These are phyloP conservation scores for Berghia stephanieae DNA, from an alignment of 1,140 invertebrate species.

Conservation along the genomic window DNA sequence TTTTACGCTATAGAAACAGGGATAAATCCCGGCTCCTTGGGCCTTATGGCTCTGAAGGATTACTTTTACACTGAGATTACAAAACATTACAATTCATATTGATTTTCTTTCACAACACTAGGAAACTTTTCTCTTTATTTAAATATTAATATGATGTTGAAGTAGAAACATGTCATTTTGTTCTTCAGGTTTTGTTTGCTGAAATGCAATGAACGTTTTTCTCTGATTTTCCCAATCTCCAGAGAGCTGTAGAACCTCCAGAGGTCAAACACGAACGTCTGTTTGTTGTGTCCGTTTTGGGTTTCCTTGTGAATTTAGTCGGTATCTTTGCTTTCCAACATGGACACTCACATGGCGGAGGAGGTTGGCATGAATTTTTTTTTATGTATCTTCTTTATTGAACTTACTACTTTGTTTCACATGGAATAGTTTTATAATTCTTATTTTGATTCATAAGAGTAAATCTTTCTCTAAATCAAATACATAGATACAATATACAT, in stretches of 20 bases:
- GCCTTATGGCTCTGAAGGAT: no score
- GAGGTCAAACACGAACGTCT: conserved; percentile 71
- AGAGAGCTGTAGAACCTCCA: conserved; percentile 72
- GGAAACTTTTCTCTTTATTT: neutral
- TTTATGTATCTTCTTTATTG: conserved; percentile 7
- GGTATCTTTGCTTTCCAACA: conserved; percentile 91
- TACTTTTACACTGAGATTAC: no score
- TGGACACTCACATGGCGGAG: conserved; percentile 75
- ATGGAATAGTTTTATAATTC: no score
- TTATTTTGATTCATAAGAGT: no score
- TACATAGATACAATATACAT: no score
- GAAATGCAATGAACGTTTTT: neutral
- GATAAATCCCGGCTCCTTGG: no score
- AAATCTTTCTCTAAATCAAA: no score
- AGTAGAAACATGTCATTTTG: neutral
- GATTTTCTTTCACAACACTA: conserved; percentile 8
- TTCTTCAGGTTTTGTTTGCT: neutral
- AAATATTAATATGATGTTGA: neutral
- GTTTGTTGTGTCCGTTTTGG: conserved; percentile 87
- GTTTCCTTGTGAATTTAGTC: conserved; percentile 92
- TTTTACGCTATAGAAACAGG: no score
- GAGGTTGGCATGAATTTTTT: conserved; percentile 28
- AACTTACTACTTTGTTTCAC: no score
- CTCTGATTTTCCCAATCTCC: conserved; percentile 25
- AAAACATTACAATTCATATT: neutral